Conservation (phyloP, 2,888 invertebrate species). For the Tillus elongatus region DNA sequence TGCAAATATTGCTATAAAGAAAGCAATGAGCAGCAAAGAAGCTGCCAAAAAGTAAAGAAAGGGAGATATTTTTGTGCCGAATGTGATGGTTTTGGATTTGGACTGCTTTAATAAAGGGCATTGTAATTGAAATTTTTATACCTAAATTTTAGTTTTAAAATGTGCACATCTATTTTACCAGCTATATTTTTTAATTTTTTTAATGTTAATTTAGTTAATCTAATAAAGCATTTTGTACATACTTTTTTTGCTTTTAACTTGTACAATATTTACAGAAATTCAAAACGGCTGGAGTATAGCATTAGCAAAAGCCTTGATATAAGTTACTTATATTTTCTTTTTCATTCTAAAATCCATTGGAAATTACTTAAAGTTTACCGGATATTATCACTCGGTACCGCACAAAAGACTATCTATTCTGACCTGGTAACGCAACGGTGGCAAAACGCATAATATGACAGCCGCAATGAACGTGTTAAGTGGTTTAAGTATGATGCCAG, state of each 20-base stretch:
- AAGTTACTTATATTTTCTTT: too few relatives aligned
- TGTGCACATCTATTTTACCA: too few relatives aligned
- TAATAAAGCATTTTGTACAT: too few relatives aligned
- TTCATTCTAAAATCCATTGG: too few relatives aligned
- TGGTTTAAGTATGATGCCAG: too few relatives aligned
- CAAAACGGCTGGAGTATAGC: too few relatives aligned
- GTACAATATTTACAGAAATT: too few relatives aligned
- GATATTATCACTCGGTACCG: background rate
- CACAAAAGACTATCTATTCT: background rate
- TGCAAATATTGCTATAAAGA: background rate
- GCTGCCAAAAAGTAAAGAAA: background rate
- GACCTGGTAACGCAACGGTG: background rate
- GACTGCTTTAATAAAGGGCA: background rate
- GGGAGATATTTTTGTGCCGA: background rate
- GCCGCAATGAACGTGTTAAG: constrained; percentile 11
- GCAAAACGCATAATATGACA: background rate
- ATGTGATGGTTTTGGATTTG: background rate
- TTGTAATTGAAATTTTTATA: background rate
- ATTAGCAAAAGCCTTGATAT: too few relatives aligned
- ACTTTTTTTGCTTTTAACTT: too few relatives aligned
- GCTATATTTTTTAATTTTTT: too few relatives aligned
- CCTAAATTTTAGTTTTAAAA: too few relatives aligned
- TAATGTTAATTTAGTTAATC: too few relatives aligned
- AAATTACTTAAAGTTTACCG: background rate
- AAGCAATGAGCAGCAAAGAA: constrained; percentile 2